Percentiles rank a stretch among this genome's conserved stretches.
phyloP scores from a whole-genome alignment of 2,113 vertebrate species.

The Xenopus laevis region DNA sequence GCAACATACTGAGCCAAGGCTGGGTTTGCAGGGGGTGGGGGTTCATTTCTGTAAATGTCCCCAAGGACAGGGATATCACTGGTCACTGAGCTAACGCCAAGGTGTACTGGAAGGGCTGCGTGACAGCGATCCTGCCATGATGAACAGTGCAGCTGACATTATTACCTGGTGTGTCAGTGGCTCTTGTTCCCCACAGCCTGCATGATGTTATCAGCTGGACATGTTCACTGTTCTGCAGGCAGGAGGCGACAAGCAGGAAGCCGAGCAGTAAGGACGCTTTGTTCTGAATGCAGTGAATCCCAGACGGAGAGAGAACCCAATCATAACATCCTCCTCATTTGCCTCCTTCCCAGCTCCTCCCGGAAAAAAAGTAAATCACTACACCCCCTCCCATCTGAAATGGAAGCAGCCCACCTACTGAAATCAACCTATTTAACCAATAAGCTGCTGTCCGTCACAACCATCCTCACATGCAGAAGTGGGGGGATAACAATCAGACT shows the following conservation, averaged over 20 bases:
- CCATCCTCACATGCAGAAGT: not conserved
- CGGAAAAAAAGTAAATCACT: not conserved
- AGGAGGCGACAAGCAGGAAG: constrained; percentile 53
- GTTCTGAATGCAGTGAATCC: constrained; percentile 61
- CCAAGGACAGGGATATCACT: too few species aligned
- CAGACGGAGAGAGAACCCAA: constrained; percentile 48
- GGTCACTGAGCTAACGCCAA: too few species aligned
- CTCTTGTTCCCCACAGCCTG: constrained; percentile 44
- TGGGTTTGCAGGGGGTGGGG: too few species aligned
- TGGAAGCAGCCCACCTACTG: not conserved
- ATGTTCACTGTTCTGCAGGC: constrained; percentile 45
- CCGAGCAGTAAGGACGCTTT: constrained; percentile 52
- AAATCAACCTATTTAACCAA: not conserved
- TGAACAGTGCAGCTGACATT: too few species aligned
- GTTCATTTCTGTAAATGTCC: too few species aligned
- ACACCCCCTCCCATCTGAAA: not conserved
- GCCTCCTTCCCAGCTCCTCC: constrained; percentile 6
- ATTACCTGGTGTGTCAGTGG: constrained; percentile 60
- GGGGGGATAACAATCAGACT: too few species aligned
- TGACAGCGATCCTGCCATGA: too few species aligned
- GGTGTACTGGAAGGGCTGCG: too few species aligned
- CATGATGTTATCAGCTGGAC: constrained; percentile 51
- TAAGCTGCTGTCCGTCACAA: not conserved
- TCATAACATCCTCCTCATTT: constrained; percentile 29
- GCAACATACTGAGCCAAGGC: too few species aligned